Evolutionary conservation across 2,797 vertebrate species (phyloP).

Genomic region (Sorex maritimensis): DNA sequence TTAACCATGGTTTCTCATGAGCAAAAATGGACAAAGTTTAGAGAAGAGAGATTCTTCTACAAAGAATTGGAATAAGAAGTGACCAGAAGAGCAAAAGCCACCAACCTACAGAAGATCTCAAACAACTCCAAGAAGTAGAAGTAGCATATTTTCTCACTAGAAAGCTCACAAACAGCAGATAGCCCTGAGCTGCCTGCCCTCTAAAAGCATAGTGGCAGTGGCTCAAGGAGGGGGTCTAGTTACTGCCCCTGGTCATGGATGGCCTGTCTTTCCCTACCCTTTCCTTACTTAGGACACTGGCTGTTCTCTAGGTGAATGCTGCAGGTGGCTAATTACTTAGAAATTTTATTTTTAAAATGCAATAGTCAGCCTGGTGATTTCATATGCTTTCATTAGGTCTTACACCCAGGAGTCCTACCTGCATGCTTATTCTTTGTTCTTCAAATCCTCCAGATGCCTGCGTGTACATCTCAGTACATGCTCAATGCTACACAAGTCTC

Average conservation of each 20-base stretch:
- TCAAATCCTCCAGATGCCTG: neutral
- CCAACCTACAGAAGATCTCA: neutral
- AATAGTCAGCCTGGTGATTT: neutral
- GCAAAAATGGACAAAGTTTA: slow-evolving; percentile 46
- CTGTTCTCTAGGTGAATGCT: neutral
- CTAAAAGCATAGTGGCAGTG: neutral
- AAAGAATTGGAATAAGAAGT: slow-evolving; percentile 26
- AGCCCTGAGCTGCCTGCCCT: neutral
- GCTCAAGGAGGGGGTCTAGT: neutral
- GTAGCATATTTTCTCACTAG: neutral
- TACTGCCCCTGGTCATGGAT: neutral
- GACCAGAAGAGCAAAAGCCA: neutral
- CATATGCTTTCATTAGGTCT: neutral
- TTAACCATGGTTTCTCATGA: slow-evolving; percentile 64
- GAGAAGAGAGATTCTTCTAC: slow-evolving; percentile 36
- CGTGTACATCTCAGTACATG: neutral
- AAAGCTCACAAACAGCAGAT: neutral
- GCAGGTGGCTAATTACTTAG: neutral
- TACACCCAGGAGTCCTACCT: neutral
- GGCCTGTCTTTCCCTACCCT: neutral
- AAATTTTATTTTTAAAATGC: slow-evolving; percentile 3
- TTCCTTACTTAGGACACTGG: neutral
- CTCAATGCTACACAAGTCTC: slow-evolving; percentile 57
- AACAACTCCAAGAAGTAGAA: neutral
- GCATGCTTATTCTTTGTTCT: slow-evolving; percentile 72